Base-by-base conservation (phyloP, 2,797 vertebrate genomes). In the Miichthys miiuy region DNA sequence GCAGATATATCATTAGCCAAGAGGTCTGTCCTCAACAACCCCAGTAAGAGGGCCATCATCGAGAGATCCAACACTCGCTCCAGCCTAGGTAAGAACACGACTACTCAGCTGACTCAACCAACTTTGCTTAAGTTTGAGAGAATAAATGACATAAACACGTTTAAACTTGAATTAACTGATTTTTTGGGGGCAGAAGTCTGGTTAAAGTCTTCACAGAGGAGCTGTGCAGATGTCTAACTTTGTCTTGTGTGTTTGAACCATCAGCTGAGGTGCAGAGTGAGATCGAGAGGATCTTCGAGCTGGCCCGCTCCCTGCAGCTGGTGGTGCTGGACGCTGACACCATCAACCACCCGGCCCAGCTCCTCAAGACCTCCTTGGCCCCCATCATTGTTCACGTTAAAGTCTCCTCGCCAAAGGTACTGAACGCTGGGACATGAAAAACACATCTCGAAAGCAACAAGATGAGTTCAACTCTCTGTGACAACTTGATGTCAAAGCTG, bases 1-100 rank as follows among this genome's bases (percentile, higher is more conserved):
- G 98, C 98, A 68, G 98, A 99, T 91, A 99, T 99, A 88, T 99
- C 98, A 75, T 93, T 99, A 85, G 98, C 98, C 82, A 99, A 99
- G 92, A 96, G 98, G 81, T 99, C 98, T 23, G 98, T 99, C 67
- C 96, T 99, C 55, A 99, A 99, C 86, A 99, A 99, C 93, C 98
- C 98, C 70, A 99, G 97, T 94, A 99, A 99, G 92, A 96, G 98
- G 86, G 97, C 98, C 80, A 99, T 99, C 89, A 99, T 99, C 5
- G 98, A 99, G 77, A 93, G 98, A 72, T 99, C 98, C 47, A 99
- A 98, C 92, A 99, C 98, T 65, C 94, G 98, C 66, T 99, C 98
- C 94, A 99, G 98, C 85, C 93, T 99, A 81, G 98, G 98, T 99
- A 65, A 82, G 78, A 30, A 4, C 20, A n/a, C 2, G 38, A 20